Percentiles rank a stretch among this genome's conserved stretches.
phyloP scores from a whole-genome alignment of 2,797 vertebrate species.

The Rhynchotus rufescens region DNA sequence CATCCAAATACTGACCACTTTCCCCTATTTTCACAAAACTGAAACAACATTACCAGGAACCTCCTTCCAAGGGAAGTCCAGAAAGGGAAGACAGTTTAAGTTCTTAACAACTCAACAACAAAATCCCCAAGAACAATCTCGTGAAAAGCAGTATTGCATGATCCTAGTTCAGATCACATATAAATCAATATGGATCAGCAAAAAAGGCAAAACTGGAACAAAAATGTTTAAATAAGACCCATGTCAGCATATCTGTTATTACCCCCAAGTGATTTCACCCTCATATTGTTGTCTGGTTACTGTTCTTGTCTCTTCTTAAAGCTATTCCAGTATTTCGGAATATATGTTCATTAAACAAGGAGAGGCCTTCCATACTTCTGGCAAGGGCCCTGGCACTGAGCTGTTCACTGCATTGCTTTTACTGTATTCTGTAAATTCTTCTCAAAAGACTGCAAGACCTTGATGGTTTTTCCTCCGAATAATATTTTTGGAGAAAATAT shows the following conservation, averaged over 20 bases:
- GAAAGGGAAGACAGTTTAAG: not conserved
- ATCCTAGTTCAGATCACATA: not conserved
- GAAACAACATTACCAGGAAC: not conserved
- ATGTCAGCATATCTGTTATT: not conserved
- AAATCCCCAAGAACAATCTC: not conserved
- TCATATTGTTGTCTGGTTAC: not conserved
- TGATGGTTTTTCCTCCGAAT: not conserved
- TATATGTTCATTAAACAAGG: not conserved
- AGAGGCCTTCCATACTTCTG: not conserved
- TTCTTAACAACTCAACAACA: rapidly evolving
- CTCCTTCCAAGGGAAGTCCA: not conserved
- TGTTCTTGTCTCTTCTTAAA: not conserved
- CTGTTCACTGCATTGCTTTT: not conserved
- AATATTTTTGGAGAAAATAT: not conserved
- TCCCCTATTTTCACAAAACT: not conserved
- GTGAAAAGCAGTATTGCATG: not conserved
- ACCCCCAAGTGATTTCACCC: not conserved
- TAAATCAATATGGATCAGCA: not conserved
- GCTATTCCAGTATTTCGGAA: not conserved
- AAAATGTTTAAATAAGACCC: not conserved
- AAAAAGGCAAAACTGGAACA: not conserved
- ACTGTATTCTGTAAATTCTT: not conserved
- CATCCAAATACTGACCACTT: not conserved
- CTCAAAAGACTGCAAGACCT: not conserved
- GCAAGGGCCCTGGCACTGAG: not conserved